Percentiles rank a stretch among this genome's conserved stretches.
These are phyloP conservation scores for Lycophotia porphyrea DNA, from an alignment of 2,888 invertebrate genomes.

Conservation along the genomic window DNA sequence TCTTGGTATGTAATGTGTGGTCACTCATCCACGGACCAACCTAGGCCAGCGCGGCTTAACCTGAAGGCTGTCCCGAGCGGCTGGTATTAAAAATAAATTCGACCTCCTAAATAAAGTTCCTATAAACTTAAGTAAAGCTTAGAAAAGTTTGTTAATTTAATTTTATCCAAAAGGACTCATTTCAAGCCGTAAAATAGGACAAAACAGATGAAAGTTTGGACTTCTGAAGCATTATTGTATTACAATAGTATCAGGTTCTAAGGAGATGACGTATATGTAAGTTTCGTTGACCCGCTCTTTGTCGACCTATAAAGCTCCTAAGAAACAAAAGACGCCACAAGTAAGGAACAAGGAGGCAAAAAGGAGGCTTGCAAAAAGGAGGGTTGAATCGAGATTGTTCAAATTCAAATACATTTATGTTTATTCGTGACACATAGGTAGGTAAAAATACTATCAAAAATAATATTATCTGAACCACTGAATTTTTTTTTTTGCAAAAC, in stretches of 20 bases:
- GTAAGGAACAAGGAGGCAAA: background rate
- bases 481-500: background rate
- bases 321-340: background rate
- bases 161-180: background rate
- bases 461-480: too few relatives aligned
- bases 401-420: background rate
- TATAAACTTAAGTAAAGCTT: slow-evolving; percentile 1
- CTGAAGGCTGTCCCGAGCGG: background rate
- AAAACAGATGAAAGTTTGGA: slow-evolving; percentile 8
- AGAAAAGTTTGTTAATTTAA: slow-evolving; percentile 8
- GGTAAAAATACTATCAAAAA: too few relatives aligned
- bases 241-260: slow-evolving; percentile 38
- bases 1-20: background rate
- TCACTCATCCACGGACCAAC: background rate
- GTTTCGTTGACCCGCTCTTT: background rate
- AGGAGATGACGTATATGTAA: background rate
- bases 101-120: background rate
- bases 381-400: background rate
- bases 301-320: background rate
- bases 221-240: slow-evolving; percentile 33
- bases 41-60: background rate
- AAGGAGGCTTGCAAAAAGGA: background rate
- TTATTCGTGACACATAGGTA: background rate
- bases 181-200: slow-evolving; percentile 5
- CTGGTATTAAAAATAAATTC: background rate